These are phyloP conservation scores for Hoplostethus atlanticus DNA, from an alignment of 2,797 vertebrate genomes.

Conservation along the genomic window DNA sequence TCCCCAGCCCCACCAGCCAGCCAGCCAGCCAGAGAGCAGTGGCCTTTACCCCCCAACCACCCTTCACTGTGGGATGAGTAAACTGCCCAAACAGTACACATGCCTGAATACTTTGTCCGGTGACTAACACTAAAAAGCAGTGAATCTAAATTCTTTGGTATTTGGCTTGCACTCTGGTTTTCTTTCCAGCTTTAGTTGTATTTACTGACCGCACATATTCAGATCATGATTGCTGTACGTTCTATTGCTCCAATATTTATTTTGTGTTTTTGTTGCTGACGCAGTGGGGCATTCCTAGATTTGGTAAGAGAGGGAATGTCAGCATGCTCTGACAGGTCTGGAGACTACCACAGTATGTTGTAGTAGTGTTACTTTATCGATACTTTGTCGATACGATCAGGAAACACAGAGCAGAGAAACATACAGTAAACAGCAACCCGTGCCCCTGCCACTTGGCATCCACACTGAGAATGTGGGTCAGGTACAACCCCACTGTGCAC, in stretches of 20 bases:
- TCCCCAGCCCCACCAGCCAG: slow-evolving; percentile 36
- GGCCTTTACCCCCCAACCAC: slow-evolving; percentile 28
- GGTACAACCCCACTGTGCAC: slow-evolving; percentile 17
- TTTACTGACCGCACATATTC: slow-evolving; percentile 50
- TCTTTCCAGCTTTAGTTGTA: slow-evolving; percentile 37
- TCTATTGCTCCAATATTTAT: slow-evolving; percentile 63
- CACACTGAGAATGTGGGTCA: neutral
- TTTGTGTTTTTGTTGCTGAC: slow-evolving; percentile 61
- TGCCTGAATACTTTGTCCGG: slow-evolving; percentile 19
- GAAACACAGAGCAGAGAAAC: neutral
- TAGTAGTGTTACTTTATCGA: too few relatives aligned
- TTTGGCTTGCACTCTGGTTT: slow-evolving; percentile 27
- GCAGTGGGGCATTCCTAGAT: slow-evolving; percentile 63
- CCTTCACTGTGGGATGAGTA: slow-evolving; percentile 41
- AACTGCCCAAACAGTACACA: slow-evolving; percentile 47
- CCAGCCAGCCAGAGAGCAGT: slow-evolving; percentile 43
- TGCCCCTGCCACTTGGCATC: neutral
- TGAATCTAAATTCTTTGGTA: slow-evolving; percentile 27
- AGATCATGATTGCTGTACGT: slow-evolving; percentile 48
- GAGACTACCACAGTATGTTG: slow-evolving; percentile 6
- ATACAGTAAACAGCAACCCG: slow-evolving; percentile 3
- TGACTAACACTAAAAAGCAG: slow-evolving; percentile 8
- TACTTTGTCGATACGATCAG: too few relatives aligned
- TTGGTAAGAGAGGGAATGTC: slow-evolving; percentile 43
- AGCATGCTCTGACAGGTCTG: slow-evolving; percentile 49